Percentiles rank a stretch among this genome's conserved stretches.
Conservation (phyloP, 1,140 invertebrate genomes). For the Apis dorsata region DNA sequence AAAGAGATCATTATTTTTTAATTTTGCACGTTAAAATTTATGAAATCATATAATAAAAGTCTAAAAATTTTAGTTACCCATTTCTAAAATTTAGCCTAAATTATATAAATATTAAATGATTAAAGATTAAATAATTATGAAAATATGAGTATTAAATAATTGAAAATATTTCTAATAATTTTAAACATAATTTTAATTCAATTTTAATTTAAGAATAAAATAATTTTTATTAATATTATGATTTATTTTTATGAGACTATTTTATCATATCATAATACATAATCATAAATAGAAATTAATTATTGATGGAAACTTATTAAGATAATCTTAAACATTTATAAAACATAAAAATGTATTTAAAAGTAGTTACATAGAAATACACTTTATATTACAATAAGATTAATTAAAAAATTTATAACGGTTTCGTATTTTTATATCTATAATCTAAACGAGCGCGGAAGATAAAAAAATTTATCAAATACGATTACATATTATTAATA, state of each 20-base stretch:
- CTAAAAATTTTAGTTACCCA: too few species aligned
- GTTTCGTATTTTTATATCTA: background rate
- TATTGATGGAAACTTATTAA: slow-evolving; percentile 3
- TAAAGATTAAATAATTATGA: background rate
- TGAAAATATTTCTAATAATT: background rate
- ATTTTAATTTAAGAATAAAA: background rate
- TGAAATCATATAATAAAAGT: too few species aligned
- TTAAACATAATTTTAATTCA: background rate
- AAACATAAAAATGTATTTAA: background rate
- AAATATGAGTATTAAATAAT: background rate
- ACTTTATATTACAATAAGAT: background rate
- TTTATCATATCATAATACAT: background rate
- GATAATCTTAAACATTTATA: background rate
- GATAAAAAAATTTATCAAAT: slow-evolving; percentile 11
- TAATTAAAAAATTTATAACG: background rate
- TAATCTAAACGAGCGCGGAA: background rate
- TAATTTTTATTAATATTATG: background rate
- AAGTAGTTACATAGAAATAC: slow-evolving; percentile 17
- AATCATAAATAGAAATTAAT: background rate
- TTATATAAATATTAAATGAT: background rate
- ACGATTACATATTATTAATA: background rate
- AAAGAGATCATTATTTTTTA: too few species aligned
- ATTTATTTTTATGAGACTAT: background rate
- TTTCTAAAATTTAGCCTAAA: too few species aligned
- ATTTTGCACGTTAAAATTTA: too few species aligned